Percentiles rank a stretch among this genome's conserved stretches.
These are phyloP conservation scores for Platycercus adscitus DNA, from an alignment of 2,113 vertebrate genomes.

Conservation along the genomic window DNA sequence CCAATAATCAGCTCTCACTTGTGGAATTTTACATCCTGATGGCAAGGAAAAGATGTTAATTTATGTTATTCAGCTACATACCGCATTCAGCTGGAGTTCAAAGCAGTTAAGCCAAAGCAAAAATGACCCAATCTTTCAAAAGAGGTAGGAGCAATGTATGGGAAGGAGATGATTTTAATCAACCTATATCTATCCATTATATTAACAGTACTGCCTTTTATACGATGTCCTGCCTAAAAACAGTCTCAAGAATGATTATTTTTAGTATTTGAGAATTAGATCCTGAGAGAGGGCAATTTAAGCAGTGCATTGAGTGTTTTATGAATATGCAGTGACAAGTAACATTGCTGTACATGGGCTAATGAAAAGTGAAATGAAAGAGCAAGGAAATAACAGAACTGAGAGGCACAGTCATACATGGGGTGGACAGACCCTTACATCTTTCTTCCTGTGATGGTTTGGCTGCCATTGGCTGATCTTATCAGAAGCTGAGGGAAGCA, in stretches of 20 bases:
- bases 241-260: not conserved
- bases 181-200: not conserved
- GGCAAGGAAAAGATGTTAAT: not conserved
- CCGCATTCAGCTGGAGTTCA: not conserved
- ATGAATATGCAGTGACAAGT: constrained; percentile 19
- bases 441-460: not conserved
- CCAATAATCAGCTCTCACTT: not conserved
- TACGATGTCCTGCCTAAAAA: not conserved
- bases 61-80: not conserved
- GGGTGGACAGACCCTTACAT: not conserved
- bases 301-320: not conserved
- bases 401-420: not conserved
- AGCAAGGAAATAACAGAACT: not conserved
- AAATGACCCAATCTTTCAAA: not conserved
- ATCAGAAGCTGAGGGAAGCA: not conserved
- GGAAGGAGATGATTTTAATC: not conserved
- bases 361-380: constrained; percentile 8
- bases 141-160: not conserved
- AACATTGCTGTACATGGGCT: not conserved
- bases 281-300: not conserved
- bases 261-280: constrained; percentile 46
- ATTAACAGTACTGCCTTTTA: not conserved
- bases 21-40: constrained; percentile 12
- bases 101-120: not conserved
- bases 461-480: not conserved